These are phyloP conservation scores for Drosophila nikananu DNA, from an alignment of 1,140 invertebrate genomes.

Conservation along the genomic window DNA sequence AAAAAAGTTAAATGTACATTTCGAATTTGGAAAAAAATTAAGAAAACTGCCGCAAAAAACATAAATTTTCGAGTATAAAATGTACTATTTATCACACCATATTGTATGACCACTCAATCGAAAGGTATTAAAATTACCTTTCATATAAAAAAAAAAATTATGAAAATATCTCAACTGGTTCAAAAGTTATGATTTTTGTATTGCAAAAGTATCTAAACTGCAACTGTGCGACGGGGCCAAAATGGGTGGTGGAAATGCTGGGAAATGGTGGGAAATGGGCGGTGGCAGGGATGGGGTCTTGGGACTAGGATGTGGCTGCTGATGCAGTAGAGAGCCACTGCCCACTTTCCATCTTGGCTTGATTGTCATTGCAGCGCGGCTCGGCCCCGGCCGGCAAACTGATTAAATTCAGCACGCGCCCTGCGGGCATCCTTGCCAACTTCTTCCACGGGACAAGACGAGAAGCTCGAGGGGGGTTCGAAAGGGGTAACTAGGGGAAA, in stretches of 20 bases:
- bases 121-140: too few relatives aligned
- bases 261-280: constrained; percentile 19
- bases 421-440: constrained; percentile 79
- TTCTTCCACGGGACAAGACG: constrained; percentile 50
- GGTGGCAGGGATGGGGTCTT: neutral
- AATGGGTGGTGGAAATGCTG: constrained; percentile 8
- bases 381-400: constrained; percentile 73
- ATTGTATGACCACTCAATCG: too few relatives aligned
- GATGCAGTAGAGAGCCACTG: constrained; percentile 39
- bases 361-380: constrained; percentile 72
- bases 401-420: constrained; percentile 85
- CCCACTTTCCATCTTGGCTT: constrained; percentile 82
- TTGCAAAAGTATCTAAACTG: too few relatives aligned
- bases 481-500: neutral
- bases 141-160: too few relatives aligned
- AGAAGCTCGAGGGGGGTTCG: neutral
- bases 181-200: too few relatives aligned
- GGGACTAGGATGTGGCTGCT: neutral
- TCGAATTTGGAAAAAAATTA: too few relatives aligned
- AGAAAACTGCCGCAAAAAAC: too few relatives aligned
- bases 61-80: too few relatives aligned
- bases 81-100: too few relatives aligned
- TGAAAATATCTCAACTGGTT: too few relatives aligned
- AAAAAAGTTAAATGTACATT: too few relatives aligned
- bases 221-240: too few relatives aligned